phyloP scores from a whole-genome alignment of 2,888 invertebrate genomes.

The Bruchidius siliquastri region DNA sequence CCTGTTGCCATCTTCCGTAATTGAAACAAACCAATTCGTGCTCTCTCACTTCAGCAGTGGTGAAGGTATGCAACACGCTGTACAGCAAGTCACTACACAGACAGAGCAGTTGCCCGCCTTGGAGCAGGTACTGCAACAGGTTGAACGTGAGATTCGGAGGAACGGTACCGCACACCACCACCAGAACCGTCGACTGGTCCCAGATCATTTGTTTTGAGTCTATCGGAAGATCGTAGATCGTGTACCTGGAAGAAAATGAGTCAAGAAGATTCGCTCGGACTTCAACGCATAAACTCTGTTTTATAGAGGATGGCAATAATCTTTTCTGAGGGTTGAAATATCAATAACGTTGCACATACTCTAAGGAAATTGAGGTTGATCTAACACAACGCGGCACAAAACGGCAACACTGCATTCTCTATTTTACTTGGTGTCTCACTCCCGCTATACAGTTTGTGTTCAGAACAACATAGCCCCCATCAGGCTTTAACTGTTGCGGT shows the following conservation, averaged over 20 bases:
- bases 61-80: constrained; percentile 72
- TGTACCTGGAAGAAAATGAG: constrained; percentile 50
- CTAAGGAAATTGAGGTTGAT: too few relatives aligned
- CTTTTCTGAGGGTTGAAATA: too few relatives aligned
- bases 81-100: constrained; percentile 78
- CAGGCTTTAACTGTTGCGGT: too few relatives aligned
- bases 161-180: constrained; percentile 76
- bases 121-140: constrained; percentile 66
- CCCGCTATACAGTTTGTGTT: too few relatives aligned
- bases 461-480: too few relatives aligned
- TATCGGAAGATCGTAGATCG: constrained; percentile 56
- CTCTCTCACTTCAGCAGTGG: constrained; percentile 80
- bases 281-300: too few relatives aligned
- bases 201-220: constrained; percentile 32
- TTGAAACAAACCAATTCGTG: constrained; percentile 79
- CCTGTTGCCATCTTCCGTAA: constrained; percentile 77
- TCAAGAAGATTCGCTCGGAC: too few relatives aligned
- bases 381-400: too few relatives aligned
- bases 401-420: too few relatives aligned
- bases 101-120: constrained; percentile 71
- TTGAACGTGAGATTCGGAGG: constrained; percentile 60
- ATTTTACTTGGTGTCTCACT: too few relatives aligned
- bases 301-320: too few relatives aligned
- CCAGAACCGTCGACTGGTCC: constrained; percentile 47
- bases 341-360: too few relatives aligned